phyloP scores from a whole-genome alignment of 2,888 invertebrate genomes.

The Melitaea athalia region DNA sequence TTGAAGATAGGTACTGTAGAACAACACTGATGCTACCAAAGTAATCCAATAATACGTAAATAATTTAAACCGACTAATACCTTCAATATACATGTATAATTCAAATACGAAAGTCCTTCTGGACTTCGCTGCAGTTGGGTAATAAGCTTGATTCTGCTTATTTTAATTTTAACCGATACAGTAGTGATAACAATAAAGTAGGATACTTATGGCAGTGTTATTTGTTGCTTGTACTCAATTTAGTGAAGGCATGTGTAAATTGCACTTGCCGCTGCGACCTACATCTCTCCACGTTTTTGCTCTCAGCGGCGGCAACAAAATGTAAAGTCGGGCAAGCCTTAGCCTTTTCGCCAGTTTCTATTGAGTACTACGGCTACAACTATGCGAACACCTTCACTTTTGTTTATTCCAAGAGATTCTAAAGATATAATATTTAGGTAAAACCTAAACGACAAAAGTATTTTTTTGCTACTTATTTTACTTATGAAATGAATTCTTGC shows the following conservation, averaged over 20 bases:
- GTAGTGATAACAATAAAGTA: background rate
- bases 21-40: too few species aligned
- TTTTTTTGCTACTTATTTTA: too few species aligned
- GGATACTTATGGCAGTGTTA: background rate
- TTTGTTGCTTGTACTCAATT: conserved; percentile 11
- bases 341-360: conserved; percentile 72
- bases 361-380: conserved; percentile 68
- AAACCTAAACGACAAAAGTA: background rate
- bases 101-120: too few species aligned
- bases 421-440: conserved; percentile 9
- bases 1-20: too few species aligned
- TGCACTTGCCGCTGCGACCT: conserved; percentile 73
- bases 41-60: too few species aligned
- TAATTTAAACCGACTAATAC: too few species aligned
- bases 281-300: conserved; percentile 74
- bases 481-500: too few species aligned
- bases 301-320: conserved; percentile 55
- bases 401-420: conserved; percentile 48
- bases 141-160: too few species aligned
- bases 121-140: too few species aligned
- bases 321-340: conserved; percentile 50
- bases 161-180: too few species aligned
- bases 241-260: conserved; percentile 46
- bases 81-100: too few species aligned
- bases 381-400: conserved; percentile 78